A percentile compares a stretch with the other conserved stretches of the same genome.
These are phyloP conservation scores for Dicerorhinus sumatrensis DNA, from an alignment of 2,113 vertebrate species.

Conservation along the genomic window DNA sequence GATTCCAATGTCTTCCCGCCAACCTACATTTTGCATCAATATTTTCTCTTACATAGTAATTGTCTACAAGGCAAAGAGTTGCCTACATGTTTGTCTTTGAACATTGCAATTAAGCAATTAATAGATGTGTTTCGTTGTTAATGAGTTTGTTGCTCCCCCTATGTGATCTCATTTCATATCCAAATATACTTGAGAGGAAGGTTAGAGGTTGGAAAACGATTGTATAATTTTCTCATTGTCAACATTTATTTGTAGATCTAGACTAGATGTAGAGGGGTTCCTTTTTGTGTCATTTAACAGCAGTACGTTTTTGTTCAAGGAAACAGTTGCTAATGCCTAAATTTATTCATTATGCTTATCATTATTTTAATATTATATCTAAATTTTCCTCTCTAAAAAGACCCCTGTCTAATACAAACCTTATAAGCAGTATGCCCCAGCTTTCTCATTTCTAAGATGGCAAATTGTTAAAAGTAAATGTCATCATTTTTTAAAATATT, in stretches of 20 bases:
- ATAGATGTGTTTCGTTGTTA: not conserved
- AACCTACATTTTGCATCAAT: not conserved
- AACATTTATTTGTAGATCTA: not conserved
- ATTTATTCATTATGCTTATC: not conserved
- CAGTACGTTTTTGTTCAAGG: not conserved
- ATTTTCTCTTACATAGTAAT: not conserved
- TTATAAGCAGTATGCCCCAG: not conserved
- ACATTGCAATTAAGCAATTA: slow-evolving; percentile 11
- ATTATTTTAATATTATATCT: not conserved
- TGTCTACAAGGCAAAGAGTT: not conserved
- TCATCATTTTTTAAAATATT: not conserved
- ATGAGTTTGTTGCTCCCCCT: not conserved
- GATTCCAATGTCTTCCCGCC: not conserved
- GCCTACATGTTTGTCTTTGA: not conserved
- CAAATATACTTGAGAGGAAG: not conserved
- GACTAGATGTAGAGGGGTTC: rapidly evolving
- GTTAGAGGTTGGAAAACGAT: not conserved
- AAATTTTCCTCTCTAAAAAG: not conserved
- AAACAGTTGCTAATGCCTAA: not conserved
- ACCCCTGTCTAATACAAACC: not conserved
- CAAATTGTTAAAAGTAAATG: not conserved
- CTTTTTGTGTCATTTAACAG: not conserved
- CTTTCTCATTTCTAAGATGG: not conserved
- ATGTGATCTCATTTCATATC: not conserved
- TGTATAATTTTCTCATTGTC: not conserved